Evolutionary conservation across 2,113 vertebrate species (phyloP), one percentile per base, ranked within the genome.

Genomic region (Narcine bancroftii): DNA sequence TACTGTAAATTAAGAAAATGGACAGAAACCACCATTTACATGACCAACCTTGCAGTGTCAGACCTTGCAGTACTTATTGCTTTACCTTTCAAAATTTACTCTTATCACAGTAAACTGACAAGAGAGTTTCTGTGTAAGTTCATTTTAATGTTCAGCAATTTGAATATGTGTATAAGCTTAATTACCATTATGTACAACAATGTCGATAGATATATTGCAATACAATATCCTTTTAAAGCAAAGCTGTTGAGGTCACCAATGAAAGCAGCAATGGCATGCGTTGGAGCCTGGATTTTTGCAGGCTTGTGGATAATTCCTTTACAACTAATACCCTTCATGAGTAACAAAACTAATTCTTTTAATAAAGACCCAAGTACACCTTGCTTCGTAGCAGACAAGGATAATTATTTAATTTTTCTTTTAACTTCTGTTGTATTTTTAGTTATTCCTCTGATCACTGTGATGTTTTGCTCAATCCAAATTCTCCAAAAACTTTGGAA

Each of bases 1-100:
- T 89, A 56, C 85, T 89, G 85, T 15, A 89, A 89, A 42, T 65
- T 89, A 65, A 81, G 47, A 81, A 89, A 63, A 89, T 63, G 85
- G 60, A 60, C 85, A 65, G 85, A 65, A 89, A 89, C 85, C 17
- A 65, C 36, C n/a, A 65, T 89, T 65, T 89, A 89, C 60, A 89
- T 89, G 85, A 89, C 85, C 39, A 89, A 4, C 56, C 36, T 89
- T 21, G 85, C 85, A 24, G 24, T n/a, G 9, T 89, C 85, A 63
- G 85, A 89, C 60, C 17, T 89, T 21, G 6, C 39, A 6, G 33
- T 89, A n/a, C 85, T 89, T 89, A 1, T 63, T 39, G 21, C 19
- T 65, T 89, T 89, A 15, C 85, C 85, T 42, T 89, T 89, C 53
- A 65, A 65, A 42, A 63, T 89, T 63, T 89, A 89, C 56, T 39